Base-by-base conservation (phyloP, 2,888 invertebrate species). In the Ramazzottius varieornatus region DNA sequence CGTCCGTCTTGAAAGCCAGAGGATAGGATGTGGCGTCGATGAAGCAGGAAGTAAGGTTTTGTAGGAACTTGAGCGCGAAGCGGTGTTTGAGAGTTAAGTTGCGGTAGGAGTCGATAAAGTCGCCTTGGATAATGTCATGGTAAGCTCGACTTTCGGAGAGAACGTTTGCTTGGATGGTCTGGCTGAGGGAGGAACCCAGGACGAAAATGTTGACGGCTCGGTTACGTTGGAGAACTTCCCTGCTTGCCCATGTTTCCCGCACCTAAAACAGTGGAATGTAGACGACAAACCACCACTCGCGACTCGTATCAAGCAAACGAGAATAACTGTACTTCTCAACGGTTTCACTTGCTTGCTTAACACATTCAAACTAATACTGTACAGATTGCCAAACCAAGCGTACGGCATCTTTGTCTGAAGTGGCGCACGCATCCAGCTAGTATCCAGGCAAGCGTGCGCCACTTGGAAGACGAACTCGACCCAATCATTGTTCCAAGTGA, bases 111-210 rank as follows among this genome's bases (percentile, higher is more conserved):
- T 66, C 66, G 1, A 29, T 20, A 29, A 66, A 66, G 66, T 40
- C 32, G 29, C 67, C 67, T 32, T 66, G 66, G 32, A 66, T 67
- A 8, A 66, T 32, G 46, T 66, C 66, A 1, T 46, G 20, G n/a
- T 67, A 67, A 2, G n/a, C 24, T 16, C 4, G n/a, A 13, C 29
- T 13, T 54, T 54, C 54, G 4, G 13, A 4, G 4, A 4, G n/a
- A 54, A 54, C 29, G 4, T 29, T 54, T 29, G 8, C 54, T 8
- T 16, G n/a, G n/a, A 29, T 24, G 24, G 4, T 29, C 13, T 54
- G 4, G 8, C 20, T 54, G 16, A 8, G 29, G 8, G 54, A 29
- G 24, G 24, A 8, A 24, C 54, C 54, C 29, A 54, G 54, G 29
- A 54, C 20, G 29, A 54, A 54, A 4, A 54, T 4, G 54, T 54